A percentile compares a stretch with the other conserved stretches of the same genome.
Conservation (phyloP, 2,113 vertebrate genomes). For the Pteropus alecto region DNA sequence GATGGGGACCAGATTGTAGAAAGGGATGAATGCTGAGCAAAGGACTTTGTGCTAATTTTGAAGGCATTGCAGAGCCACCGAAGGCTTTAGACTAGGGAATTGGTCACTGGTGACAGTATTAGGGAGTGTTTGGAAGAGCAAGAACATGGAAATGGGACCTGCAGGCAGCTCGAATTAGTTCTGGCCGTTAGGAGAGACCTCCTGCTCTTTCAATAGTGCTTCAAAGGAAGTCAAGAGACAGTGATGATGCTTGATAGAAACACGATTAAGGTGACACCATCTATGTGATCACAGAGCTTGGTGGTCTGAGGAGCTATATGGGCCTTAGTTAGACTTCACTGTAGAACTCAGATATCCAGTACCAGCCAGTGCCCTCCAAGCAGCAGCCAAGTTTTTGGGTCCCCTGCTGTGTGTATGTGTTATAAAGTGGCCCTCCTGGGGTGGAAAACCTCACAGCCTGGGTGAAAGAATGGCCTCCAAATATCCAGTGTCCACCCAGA, state of each 20-base stretch:
- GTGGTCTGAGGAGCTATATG: neutral
- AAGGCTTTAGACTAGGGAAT: neutral
- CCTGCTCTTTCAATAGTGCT: neutral
- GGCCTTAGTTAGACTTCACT: neutral
- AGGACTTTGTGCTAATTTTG: neutral
- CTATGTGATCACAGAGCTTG: neutral
- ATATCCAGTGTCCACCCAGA: neutral
- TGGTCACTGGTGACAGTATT: neutral
- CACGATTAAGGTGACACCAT: neutral
- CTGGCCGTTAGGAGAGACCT: neutral
- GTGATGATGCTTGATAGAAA: neutral
- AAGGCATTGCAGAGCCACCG: neutral
- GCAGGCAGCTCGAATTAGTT: neutral
- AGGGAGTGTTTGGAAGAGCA: neutral
- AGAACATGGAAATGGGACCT: neutral
- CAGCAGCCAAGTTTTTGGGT: neutral
- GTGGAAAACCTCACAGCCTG: neutral
- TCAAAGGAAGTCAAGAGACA: neutral
- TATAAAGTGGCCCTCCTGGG: neutral
- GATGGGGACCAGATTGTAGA: neutral
- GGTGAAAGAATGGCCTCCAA: neutral
- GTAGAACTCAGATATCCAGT: neutral
- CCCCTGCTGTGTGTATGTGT: neutral
- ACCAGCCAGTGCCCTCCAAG: neutral
- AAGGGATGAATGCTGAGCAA: neutral